A percentile compares a stretch with the other conserved stretches of the same genome.
phyloP scores from a whole-genome alignment of 1,140 invertebrate genomes.

The Sitobion miscanthi region DNA sequence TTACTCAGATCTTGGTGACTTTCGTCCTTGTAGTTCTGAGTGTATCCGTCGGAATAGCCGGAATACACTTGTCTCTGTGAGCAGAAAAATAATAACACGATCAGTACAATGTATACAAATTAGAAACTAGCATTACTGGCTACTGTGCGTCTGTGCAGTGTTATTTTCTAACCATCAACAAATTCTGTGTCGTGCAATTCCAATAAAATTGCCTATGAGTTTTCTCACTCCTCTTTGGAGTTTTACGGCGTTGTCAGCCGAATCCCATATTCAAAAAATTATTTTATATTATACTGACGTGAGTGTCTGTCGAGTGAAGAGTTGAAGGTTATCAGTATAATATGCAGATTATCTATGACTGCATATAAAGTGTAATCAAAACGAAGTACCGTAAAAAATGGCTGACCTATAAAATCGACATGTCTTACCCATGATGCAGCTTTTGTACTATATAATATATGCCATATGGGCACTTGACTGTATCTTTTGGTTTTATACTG shows the following conservation, averaged over 20 bases:
- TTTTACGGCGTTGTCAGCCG: neutral
- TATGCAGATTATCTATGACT: neutral
- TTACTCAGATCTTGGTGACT: conserved; percentile 78
- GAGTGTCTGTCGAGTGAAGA: neutral
- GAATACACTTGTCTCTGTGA: conserved; percentile 16
- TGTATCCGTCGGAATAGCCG: neutral
- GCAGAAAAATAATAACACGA: neutral
- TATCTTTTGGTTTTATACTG: neutral
- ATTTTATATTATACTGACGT: neutral
- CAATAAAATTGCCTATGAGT: neutral
- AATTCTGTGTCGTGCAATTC: neutral
- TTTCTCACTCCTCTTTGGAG: neutral
- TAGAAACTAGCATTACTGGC: neutral
- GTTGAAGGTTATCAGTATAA: neutral
- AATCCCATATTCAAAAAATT: neutral
- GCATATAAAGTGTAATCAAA: too few species aligned
- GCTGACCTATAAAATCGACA: too few species aligned
- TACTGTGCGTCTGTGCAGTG: too few species aligned
- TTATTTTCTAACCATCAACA: too few species aligned
- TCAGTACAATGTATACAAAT: neutral
- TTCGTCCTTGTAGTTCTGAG: conserved; percentile 63
- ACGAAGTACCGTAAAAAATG: too few species aligned
- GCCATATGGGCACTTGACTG: neutral
- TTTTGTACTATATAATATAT: neutral
- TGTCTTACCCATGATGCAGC: neutral